Conservation (phyloP, 2,113 vertebrate species). For the Perognathus longimembris region DNA sequence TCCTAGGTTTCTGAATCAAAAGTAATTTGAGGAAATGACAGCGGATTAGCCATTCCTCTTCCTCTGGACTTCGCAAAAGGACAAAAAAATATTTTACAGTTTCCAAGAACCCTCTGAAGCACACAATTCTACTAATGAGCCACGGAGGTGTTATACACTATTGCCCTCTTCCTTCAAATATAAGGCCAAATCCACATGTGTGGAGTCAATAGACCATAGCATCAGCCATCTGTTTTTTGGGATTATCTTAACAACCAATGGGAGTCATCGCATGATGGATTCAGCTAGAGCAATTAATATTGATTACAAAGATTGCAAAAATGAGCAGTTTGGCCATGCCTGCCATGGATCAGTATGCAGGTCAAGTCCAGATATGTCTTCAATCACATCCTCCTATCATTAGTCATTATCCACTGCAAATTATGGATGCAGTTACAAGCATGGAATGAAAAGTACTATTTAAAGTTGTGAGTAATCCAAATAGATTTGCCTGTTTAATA, state of each 20-base stretch:
- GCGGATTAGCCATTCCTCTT: neutral
- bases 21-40: slow-evolving; percentile 27
- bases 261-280: neutral
- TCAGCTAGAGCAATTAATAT: slow-evolving; percentile 35
- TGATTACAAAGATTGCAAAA: slow-evolving; percentile 47
- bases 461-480: neutral
- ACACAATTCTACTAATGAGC: slow-evolving; percentile 18
- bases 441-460: slow-evolving; percentile 17
- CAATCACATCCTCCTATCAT: neutral
- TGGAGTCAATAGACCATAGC: slow-evolving; percentile 39
- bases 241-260: slow-evolving; percentile 41
- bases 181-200: neutral
- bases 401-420: slow-evolving; percentile 51
- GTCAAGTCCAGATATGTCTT: slow-evolving; percentile 25
- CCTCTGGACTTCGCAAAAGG: neutral
- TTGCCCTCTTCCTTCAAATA: slow-evolving; percentile 17
- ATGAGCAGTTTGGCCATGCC: neutral
- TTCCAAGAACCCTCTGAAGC: neutral
- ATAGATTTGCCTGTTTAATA: neutral
- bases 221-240: slow-evolving; percentile 45
- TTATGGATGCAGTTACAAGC: slow-evolving; percentile 18
- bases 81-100: neutral
- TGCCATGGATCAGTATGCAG: slow-evolving; percentile 27
- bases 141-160: neutral
- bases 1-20: slow-evolving; percentile 1